Base-by-base conservation (phyloP, 2,113 vertebrate genomes). In the Odontophorus gujanensis region DNA sequence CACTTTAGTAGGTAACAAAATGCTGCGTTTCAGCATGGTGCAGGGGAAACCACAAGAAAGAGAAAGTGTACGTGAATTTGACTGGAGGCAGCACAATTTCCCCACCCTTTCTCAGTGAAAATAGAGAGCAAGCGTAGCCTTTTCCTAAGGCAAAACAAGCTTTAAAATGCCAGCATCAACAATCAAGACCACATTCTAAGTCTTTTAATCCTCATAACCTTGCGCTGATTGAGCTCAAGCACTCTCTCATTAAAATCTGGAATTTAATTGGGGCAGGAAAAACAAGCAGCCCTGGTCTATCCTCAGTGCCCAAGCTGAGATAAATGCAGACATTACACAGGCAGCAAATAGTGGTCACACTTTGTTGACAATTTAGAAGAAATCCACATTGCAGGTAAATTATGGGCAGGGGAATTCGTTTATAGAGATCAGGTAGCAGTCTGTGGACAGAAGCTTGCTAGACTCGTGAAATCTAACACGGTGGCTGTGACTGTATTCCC, bases 1-100 rank as follows among this genome's bases (percentile, higher is more conserved):
- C 92, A 87, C 84, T 93, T 93, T 74, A 89, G 83, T 96, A 96
- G 74, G 96, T 96, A 97, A 94, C 95, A 97, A 95, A 97, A 97
- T 0, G 36, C 88, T 92, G 40, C 26, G 63, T 95, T 95, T 89
- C 80, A 96, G 94, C 95, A 90, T 74, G n/a, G 43, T 94, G 87
- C 81, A 68, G 76, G 63, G 81, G 51, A 93, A 80, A 61, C 47
- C 48, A 78, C 89, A 94, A 93, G 92, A 92, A 96, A 96, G 91
- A 81, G 55, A 91, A 94, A 73, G 61, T 72, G 65, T 76, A 88
- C 95, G 85, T 59, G 79, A 82, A 89, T 79, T 89, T 58, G 75
- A 90, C 58, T 1, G 3, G 77, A 79, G 71, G 89, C 58, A 73
- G 61, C 42, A 74, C 36, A 34, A 9, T 72, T 84, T 72, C 51